These are phyloP conservation scores for Norana najaformis DNA, from an alignment of 2,888 invertebrate species.

Conservation along the genomic window DNA sequence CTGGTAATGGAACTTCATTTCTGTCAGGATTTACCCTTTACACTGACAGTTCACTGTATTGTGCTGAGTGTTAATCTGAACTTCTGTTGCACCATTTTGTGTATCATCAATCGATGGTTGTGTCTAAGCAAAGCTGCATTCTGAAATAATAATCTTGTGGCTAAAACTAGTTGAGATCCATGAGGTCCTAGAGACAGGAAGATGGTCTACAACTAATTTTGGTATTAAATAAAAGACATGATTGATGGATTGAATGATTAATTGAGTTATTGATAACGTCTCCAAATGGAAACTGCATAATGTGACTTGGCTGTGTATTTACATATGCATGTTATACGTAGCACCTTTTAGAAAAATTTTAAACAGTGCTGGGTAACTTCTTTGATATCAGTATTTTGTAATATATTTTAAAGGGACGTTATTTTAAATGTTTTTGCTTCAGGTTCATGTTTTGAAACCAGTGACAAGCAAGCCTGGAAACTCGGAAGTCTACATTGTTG, in stretches of 20 bases:
- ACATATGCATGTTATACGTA: too few relatives aligned
- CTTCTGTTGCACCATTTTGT: too few relatives aligned
- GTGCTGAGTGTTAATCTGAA: too few relatives aligned
- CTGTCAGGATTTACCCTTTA: not conserved
- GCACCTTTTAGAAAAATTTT: too few relatives aligned
- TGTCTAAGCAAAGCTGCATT: not conserved
- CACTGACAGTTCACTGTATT: too few relatives aligned
- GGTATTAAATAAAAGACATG: not conserved
- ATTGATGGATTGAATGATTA: too few relatives aligned
- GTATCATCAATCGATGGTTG: not conserved
- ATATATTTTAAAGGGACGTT: too few relatives aligned
- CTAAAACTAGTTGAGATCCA: not conserved
- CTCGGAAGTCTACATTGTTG: conserved; percentile 86
- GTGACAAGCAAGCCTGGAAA: conserved; percentile 91
- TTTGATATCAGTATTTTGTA: too few relatives aligned
- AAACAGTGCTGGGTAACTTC: too few relatives aligned
- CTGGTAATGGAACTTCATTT: not conserved
- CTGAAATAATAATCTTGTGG: not conserved
- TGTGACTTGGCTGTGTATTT: too few relatives aligned
- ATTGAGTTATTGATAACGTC: too few relatives aligned
- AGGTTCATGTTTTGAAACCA: conserved; percentile 82
- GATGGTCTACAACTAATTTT: not conserved
- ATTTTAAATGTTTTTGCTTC: conserved; percentile 46
- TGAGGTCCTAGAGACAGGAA: not conserved
- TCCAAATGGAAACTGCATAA: too few relatives aligned